Percentiles rank a stretch among this genome's conserved stretches.
These are phyloP conservation scores for Plusia festucae DNA, from an alignment of 2,888 invertebrate genomes.

Conservation along the genomic window DNA sequence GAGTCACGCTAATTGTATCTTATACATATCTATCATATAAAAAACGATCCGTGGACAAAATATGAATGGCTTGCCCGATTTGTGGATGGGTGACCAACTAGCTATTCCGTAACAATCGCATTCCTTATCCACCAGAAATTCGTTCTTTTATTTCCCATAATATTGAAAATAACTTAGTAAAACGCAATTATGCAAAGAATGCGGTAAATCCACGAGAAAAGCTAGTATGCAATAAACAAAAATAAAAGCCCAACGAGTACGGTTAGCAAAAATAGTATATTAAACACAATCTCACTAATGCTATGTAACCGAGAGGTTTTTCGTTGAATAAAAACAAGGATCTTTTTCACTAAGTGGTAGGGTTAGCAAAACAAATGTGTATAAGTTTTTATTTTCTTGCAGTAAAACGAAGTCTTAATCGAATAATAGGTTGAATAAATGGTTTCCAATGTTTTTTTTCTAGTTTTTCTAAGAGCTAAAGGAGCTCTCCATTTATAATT, in stretches of 20 bases:
- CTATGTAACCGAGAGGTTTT: slow-evolving; percentile 44
- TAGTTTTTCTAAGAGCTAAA: not conserved
- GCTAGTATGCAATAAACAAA: slow-evolving; percentile 53
- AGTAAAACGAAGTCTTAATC: slow-evolving; percentile 26
- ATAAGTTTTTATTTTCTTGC: slow-evolving; percentile 8
- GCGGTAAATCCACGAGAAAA: slow-evolving; percentile 26
- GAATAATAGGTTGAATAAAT: slow-evolving; percentile 17
- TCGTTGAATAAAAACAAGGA: slow-evolving; percentile 52
- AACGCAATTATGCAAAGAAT: slow-evolving; percentile 30
- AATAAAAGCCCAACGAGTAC: slow-evolving; percentile 36
- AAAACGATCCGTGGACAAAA: too few species aligned
- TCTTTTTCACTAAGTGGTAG: slow-evolving; percentile 56
- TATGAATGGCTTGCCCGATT: too few species aligned
- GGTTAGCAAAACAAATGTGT: slow-evolving; percentile 42
- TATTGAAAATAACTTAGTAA: slow-evolving; percentile 25
- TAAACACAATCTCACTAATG: slow-evolving; percentile 60
- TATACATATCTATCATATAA: too few species aligned
- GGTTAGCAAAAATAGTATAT: slow-evolving; percentile 55
- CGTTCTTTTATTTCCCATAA: too few species aligned
- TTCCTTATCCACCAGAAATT: too few species aligned
- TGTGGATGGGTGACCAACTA: too few species aligned
- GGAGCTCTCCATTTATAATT: slow-evolving; percentile 16
- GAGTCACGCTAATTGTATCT: too few species aligned
- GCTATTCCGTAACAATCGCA: too few species aligned
- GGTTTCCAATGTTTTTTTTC: slow-evolving; percentile 18